Percentiles rank a stretch among this genome's conserved stretches.
Conservation (phyloP, 2,797 vertebrate species). For the Rachycentron canadum region DNA sequence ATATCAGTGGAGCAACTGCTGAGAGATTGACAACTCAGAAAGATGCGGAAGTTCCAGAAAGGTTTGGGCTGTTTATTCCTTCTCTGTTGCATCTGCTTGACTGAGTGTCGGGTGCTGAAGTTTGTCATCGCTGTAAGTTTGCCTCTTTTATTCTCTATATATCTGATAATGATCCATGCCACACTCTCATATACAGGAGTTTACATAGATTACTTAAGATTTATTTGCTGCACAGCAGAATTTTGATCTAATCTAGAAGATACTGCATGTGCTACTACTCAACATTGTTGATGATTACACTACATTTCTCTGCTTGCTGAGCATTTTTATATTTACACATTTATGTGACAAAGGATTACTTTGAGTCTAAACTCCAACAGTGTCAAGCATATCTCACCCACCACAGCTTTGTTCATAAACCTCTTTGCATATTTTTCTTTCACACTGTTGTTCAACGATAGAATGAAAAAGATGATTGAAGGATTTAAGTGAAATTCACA, state of each 20-base stretch:
- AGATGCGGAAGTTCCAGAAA: conserved; percentile 58
- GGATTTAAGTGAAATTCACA: conserved; percentile 38
- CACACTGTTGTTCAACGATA: conserved; percentile 13
- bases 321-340: conserved; percentile 66
- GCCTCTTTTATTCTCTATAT: background rate
- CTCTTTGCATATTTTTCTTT: conserved; percentile 67
- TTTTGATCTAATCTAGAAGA: conserved; percentile 46
- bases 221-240: conserved; percentile 33
- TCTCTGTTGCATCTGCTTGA: conserved; percentile 55
- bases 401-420: conserved; percentile 68
- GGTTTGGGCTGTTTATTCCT: conserved; percentile 59
- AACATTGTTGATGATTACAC: conserved; percentile 57
- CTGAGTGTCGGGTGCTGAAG: conserved; percentile 75
- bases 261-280: conserved; percentile 41
- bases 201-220: conserved; percentile 9
- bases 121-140: conserved; percentile 80
- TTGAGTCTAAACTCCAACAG: conserved; percentile 70
- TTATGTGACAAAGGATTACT: conserved; percentile 75
- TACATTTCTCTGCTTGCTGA: conserved; percentile 58
- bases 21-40: conserved; percentile 31
- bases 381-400: conserved; percentile 63
- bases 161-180: background rate
- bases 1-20: conserved; percentile 18
- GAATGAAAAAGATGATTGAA: conserved; percentile 24
- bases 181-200: conserved; percentile 17